Conservation (phyloP, 2,888 invertebrate genomes). For the Cyrtodaria siliqua region DNA sequence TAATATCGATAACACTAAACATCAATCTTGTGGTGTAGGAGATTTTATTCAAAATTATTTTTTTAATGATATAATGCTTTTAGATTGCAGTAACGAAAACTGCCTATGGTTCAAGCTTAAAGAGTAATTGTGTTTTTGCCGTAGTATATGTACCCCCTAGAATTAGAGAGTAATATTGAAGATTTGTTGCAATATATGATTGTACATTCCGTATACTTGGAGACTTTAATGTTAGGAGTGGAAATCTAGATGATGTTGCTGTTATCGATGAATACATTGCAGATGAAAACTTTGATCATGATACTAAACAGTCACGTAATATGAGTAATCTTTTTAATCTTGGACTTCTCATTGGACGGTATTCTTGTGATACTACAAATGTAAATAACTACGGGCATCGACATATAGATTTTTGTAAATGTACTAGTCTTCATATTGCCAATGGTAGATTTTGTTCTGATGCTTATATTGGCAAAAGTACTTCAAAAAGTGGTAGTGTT, state of each 20-base stretch:
- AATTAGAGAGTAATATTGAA: background rate
- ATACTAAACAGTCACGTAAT: too few relatives aligned
- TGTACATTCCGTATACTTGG: background rate
- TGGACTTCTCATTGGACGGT: too few relatives aligned
- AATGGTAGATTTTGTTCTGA: too few relatives aligned
- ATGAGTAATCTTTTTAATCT: too few relatives aligned
- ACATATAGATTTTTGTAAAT: too few relatives aligned
- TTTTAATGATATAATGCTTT: background rate
- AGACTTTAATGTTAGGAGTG: slow-evolving; percentile 9
- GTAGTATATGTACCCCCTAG: background rate
- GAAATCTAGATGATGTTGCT: background rate
- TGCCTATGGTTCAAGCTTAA: slow-evolving; percentile 1
- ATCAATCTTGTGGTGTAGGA: slow-evolving; percentile 12
- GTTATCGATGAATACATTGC: slow-evolving; percentile 1
- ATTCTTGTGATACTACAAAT: too few relatives aligned
- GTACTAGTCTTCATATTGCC: too few relatives aligned
- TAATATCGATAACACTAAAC: background rate
- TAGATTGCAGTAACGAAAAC: background rate
- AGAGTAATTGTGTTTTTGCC: background rate
- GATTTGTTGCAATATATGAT: background rate
- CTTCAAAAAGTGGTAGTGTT: too few relatives aligned
- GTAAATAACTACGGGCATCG: too few relatives aligned
- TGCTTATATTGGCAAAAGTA: too few relatives aligned
- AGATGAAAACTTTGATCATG: slow-evolving; percentile 1
- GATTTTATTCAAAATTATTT: slow-evolving; percentile 4